Percentiles rank a stretch among this genome's conserved stretches.
Conservation (phyloP, 2,113 vertebrate genomes). For the Chrysemys picta region DNA sequence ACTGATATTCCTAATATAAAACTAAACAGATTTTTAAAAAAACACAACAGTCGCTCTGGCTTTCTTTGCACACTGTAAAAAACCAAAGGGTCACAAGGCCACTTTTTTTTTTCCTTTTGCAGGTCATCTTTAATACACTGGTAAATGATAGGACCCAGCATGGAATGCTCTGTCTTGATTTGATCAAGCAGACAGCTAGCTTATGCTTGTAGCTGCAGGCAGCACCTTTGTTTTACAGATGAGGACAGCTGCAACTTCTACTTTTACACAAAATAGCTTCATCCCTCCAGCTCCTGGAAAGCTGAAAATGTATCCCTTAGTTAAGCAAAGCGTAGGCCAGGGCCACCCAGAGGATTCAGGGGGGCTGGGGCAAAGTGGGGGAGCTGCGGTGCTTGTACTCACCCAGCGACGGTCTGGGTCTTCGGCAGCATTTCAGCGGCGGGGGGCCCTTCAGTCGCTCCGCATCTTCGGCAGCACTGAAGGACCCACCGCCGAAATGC, state of each 20-base stretch:
- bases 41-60: neutral
- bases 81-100: neutral
- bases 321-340: constrained; percentile 12
- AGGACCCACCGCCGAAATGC: too few species aligned
- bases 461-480: too few species aligned
- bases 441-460: too few species aligned
- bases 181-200: fast-evolving
- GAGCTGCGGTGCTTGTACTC: too few species aligned
- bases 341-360: too few species aligned
- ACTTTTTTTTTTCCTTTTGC: constrained; percentile 5
- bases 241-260: neutral
- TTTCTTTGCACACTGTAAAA: neutral
- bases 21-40: neutral
- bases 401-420: too few species aligned
- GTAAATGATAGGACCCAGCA: fast-evolving
- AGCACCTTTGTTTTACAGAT: constrained; percentile 19
- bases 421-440: too few species aligned
- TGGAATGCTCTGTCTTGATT: constrained; percentile 10
- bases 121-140: neutral
- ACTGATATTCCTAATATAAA: neutral
- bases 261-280: constrained; percentile 37
- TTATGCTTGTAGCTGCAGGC: constrained; percentile 35
- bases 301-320: neutral
- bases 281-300: constrained; percentile 41
- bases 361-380: too few species aligned